phyloP scores from a whole-genome alignment of 64 coral and sea anemone genomes.

The Stichodactyla helianthus region DNA sequence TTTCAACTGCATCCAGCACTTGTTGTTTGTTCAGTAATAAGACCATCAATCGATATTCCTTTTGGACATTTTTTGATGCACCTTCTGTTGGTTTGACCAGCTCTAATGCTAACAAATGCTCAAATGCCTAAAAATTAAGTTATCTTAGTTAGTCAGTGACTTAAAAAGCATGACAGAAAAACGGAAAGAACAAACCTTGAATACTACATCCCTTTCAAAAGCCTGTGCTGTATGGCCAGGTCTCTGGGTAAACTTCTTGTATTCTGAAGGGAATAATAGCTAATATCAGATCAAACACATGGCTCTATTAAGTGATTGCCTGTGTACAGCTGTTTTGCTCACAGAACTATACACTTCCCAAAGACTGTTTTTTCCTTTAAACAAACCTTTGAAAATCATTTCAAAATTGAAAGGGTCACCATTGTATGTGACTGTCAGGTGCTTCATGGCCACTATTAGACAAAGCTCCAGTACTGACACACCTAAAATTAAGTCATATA shows the following conservation, averaged over 20 bases:
- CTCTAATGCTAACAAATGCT: slow-evolving; percentile 89
- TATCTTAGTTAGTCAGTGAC: too few relatives aligned
- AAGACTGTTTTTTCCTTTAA: neutral
- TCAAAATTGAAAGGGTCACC: slow-evolving; percentile 96
- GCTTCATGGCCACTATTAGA: slow-evolving; percentile 89
- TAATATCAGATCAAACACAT: neutral
- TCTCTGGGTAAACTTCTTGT: slow-evolving; percentile 82
- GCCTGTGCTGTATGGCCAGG: slow-evolving; percentile 74
- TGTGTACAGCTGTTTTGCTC: too few relatives aligned
- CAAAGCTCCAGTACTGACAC: slow-evolving; percentile 89
- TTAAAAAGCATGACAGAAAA: neutral
- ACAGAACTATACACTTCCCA: too few relatives aligned
- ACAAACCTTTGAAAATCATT: slow-evolving; percentile 91
- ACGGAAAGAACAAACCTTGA: slow-evolving; percentile 65
- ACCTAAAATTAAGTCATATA: slow-evolving; percentile 21
- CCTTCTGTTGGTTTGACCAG: slow-evolving; percentile 86
- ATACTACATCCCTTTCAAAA: slow-evolving; percentile 93
- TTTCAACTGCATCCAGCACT: slow-evolving; percentile 73
- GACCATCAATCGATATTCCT: slow-evolving; percentile 78
- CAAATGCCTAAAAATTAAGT: slow-evolving; percentile 73
- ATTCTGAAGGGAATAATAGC: slow-evolving; percentile 54
- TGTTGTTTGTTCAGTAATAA: slow-evolving; percentile 74
- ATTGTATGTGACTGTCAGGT: slow-evolving; percentile 57
- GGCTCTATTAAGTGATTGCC: too few relatives aligned
- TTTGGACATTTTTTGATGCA: slow-evolving; percentile 59